Percentiles rank a stretch among this genome's conserved stretches.
Conservation (phyloP, 1,140 invertebrate species). For the Popillia japonica region DNA sequence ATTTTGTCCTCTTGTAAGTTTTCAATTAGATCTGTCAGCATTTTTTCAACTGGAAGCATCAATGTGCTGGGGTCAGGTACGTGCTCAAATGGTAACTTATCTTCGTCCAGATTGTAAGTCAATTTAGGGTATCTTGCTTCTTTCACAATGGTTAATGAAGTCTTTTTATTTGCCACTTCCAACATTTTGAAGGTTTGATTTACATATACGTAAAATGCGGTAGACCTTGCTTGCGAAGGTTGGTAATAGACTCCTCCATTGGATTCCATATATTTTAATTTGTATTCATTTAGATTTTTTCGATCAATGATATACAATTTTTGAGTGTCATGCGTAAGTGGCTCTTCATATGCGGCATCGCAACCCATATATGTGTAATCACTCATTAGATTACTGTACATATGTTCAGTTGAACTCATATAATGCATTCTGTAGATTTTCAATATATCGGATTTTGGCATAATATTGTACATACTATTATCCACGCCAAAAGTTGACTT, state of each 20-base stretch:
- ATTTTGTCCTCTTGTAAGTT: conserved; percentile 60
- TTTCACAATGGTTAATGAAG: conserved; percentile 40
- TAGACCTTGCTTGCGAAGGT: conserved; percentile 58
- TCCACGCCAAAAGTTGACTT: conserved; percentile 46
- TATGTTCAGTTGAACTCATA: conserved; percentile 38
- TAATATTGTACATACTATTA: conserved; percentile 46
- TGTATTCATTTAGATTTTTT: conserved; percentile 41
- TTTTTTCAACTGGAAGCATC: conserved; percentile 54
- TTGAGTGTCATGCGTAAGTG: conserved; percentile 43
- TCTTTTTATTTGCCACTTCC: conserved; percentile 42
- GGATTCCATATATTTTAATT: conserved; percentile 44
- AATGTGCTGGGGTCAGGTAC: conserved; percentile 36
- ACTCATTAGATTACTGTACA: conserved; percentile 42
- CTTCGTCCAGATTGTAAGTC: background rate
- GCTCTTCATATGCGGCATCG: conserved; percentile 44
- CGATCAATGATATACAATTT: conserved; percentile 43
- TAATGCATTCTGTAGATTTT: conserved; percentile 49
- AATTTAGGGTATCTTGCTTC: conserved; percentile 45
- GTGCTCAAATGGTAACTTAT: conserved; percentile 12
- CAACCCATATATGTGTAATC: conserved; percentile 39
- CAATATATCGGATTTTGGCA: conserved; percentile 39
- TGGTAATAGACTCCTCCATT: conserved; percentile 56
- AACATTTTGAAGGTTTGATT: conserved; percentile 60
- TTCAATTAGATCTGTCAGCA: conserved; percentile 55
- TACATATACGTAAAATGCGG: conserved; percentile 58